Evolutionary conservation across 35 echinoderm and acorn worm genomes (phyloP).

Genomic region (Strongylocentrotus purpuratus): DNA sequence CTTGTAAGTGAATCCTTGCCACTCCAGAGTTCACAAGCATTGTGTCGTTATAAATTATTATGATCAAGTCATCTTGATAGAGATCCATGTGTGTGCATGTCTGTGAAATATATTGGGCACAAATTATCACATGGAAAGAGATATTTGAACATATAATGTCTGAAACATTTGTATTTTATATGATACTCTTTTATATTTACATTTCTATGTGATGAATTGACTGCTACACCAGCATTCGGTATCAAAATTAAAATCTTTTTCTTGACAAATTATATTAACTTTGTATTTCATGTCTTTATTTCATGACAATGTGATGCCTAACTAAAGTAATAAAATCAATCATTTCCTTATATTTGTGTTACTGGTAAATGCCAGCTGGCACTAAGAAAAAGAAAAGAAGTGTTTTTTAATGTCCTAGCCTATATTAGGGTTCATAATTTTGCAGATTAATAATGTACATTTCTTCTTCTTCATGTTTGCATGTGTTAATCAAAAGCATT

Average conservation of each 20-base stretch:
- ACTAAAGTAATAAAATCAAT: no score
- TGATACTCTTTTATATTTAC: not conserved
- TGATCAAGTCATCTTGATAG: not conserved
- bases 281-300: not conserved
- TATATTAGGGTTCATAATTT: no score
- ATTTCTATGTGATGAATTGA: not conserved
- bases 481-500: no score
- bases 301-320: no score
- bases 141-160: not conserved
- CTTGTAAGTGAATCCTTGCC: not conserved
- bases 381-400: no score
- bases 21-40: not conserved
- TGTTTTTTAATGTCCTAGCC: no score
- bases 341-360: no score
- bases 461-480: no score
- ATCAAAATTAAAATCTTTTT: not conserved
- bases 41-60: not conserved
- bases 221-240: not conserved
- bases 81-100: not conserved
- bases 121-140: not conserved
- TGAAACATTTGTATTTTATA: not conserved
- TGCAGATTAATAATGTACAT: no score
- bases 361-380: no score
- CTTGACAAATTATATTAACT: not conserved
- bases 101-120: not conserved